These are phyloP conservation scores for Platycnemis pennipes DNA, from an alignment of 2,888 invertebrate species.

Conservation along the genomic window DNA sequence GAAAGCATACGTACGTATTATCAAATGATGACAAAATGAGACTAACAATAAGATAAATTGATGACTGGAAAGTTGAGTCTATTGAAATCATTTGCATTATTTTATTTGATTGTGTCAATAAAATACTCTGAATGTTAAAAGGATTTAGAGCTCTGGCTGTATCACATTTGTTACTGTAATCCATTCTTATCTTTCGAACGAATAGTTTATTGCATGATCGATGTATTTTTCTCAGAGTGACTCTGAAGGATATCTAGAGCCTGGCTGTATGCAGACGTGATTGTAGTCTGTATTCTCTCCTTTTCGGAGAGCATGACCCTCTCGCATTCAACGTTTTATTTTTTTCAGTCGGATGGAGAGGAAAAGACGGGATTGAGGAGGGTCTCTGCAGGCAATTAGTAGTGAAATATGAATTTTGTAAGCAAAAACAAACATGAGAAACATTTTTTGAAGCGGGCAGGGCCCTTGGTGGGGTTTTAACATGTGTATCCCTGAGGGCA, in stretches of 20 bases:
- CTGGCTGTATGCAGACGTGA: neutral
- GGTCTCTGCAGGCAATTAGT: slow-evolving; percentile 4
- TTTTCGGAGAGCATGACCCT: neutral
- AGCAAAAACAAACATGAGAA: slow-evolving; percentile 18
- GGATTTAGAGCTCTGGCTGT: no score
- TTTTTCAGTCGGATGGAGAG: neutral
- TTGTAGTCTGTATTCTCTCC: neutral
- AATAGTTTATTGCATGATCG: no score
- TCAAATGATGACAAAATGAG: no score
- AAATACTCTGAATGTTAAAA: no score
- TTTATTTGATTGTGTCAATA: no score
- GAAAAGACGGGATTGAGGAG: neutral
- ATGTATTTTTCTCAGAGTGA: neutral
- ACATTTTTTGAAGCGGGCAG: slow-evolving; percentile 8
- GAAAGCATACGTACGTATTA: no score
- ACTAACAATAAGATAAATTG: no score
- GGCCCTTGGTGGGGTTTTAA: neutral
- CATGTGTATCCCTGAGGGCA: neutral
- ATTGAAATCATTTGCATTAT: no score
- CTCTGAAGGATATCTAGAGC: neutral
- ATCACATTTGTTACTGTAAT: no score
- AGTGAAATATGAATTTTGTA: slow-evolving; percentile 41
- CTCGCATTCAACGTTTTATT: neutral
- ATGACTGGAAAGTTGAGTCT: no score
- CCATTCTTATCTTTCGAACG: no score